A percentile compares a stretch with the other conserved stretches of the same genome.
These are phyloP conservation scores for Ischnura elegans DNA, from an alignment of 2,888 invertebrate species.

Conservation along the genomic window DNA sequence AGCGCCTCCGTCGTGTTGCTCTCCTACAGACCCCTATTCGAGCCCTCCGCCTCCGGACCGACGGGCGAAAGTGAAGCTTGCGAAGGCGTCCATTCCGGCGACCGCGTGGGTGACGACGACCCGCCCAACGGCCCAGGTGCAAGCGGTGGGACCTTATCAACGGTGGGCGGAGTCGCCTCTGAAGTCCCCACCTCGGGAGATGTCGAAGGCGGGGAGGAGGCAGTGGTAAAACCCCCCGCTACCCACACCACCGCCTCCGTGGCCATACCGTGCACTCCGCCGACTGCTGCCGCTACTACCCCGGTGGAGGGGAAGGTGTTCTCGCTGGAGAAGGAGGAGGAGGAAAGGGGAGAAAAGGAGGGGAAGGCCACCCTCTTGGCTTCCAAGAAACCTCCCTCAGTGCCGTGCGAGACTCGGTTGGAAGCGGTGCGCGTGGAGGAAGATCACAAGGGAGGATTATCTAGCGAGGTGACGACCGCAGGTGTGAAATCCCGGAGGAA, in stretches of 20 bases:
- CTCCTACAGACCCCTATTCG: conserved; percentile 58
- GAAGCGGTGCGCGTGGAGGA: background rate
- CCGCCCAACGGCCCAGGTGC: conserved; percentile 66
- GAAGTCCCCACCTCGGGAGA: conserved; percentile 46
- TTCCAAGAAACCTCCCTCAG: conserved; percentile 47
- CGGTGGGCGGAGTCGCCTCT: conserved; percentile 63
- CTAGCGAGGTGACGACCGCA: background rate
- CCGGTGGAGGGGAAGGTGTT: conserved; percentile 70
- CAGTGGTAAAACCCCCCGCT: conserved; percentile 47
- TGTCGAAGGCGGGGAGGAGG: background rate
- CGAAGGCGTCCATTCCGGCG: background rate
- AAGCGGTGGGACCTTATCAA: conserved; percentile 48
- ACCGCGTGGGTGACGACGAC: conserved; percentile 10
- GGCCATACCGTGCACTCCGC: conserved; percentile 77
- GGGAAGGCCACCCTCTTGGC: conserved; percentile 77
- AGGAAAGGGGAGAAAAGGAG: conserved; percentile 79
- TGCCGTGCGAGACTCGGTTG: conserved; percentile 29
- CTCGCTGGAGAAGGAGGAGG: conserved; percentile 6
- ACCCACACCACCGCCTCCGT: background rate
- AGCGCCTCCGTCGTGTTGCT: conserved; percentile 19
- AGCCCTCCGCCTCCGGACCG: background rate
- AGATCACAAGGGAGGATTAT: background rate
- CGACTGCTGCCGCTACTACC: conserved; percentile 78
- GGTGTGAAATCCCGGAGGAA: conserved; percentile 64
- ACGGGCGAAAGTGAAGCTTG: background rate